Percentiles rank a stretch among this genome's conserved stretches.
phyloP scores from a whole-genome alignment of 2,797 vertebrate species.

The Phylloscopus collybita region DNA sequence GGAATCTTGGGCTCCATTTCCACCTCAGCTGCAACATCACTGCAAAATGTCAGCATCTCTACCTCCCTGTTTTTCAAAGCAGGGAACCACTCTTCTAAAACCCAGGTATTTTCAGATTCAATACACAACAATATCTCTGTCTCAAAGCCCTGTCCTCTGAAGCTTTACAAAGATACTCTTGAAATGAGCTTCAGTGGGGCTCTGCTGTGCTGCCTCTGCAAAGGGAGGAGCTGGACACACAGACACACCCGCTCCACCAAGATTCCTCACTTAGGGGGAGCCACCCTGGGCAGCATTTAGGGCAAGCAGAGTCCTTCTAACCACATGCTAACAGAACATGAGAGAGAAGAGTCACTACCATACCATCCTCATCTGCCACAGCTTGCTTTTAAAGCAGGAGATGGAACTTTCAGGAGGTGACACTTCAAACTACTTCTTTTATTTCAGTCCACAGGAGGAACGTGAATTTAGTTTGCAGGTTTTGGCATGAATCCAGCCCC shows the following conservation, averaged over 20 bases:
- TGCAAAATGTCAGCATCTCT: rapidly evolving
- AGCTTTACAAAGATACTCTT: background rate
- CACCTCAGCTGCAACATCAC: rapidly evolving
- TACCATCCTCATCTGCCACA: background rate
- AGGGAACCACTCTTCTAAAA: background rate
- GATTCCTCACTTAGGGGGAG: background rate
- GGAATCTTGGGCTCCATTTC: background rate
- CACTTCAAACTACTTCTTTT: background rate
- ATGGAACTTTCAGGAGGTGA: background rate
- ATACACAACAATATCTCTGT: background rate
- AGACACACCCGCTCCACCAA: background rate
- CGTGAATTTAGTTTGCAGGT: background rate
- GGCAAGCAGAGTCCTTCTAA: background rate
- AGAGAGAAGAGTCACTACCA: background rate
- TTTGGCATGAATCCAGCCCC: background rate
- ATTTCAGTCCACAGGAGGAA: background rate
- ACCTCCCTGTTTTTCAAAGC: background rate
- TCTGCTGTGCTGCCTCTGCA: background rate
- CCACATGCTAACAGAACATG: background rate
- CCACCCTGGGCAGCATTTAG: background rate
- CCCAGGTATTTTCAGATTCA: background rate
- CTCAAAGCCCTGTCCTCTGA: background rate
- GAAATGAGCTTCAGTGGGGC: background rate
- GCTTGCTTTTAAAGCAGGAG: background rate
- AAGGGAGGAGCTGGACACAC: background rate